These are phyloP conservation scores for Virgularia gustaviana DNA, from an alignment of 92 coral and sea anemone genomes.

Conservation along the genomic window DNA sequence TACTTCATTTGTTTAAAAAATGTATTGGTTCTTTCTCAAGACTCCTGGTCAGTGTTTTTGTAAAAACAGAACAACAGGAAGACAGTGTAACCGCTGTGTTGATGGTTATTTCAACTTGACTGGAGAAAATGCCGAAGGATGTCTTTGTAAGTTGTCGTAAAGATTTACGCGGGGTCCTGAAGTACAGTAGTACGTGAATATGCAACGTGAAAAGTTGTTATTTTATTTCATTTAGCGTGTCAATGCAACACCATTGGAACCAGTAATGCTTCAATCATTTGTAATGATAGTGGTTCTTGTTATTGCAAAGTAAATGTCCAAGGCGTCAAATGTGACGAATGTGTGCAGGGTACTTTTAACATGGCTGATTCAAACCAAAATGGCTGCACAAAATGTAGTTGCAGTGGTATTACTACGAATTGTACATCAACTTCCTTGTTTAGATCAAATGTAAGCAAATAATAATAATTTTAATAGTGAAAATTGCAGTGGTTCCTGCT, in stretches of 20 bases:
- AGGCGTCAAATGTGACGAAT: constrained; percentile 72
- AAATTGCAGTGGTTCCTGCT: no score
- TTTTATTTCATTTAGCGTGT: no score
- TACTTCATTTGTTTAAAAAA: not conserved
- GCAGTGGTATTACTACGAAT: constrained; percentile 78
- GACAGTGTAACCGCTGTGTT: constrained; percentile 70
- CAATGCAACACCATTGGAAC: constrained; percentile 66
- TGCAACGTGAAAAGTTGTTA: no score
- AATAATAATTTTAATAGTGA: no score
- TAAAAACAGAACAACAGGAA: constrained; percentile 74
- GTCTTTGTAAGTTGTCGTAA: constrained; percentile 60
- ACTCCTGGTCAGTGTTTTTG: constrained; percentile 76
- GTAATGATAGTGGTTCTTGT: constrained; percentile 26
- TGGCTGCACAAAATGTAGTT: constrained; percentile 86
- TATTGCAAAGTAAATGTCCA: constrained; percentile 71
- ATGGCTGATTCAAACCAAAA: constrained; percentile 64
- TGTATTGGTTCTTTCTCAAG: no score
- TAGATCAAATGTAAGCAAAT: constrained; percentile 48
- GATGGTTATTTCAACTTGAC: constrained; percentile 76
- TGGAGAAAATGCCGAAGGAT: constrained; percentile 58
- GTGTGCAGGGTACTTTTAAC: constrained; percentile 74
- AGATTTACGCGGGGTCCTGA: not conserved
- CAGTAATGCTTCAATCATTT: constrained; percentile 44
- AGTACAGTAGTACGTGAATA: not conserved
- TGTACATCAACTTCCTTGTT: constrained; percentile 63